Evolutionary conservation across 2,113 vertebrate genomes (phyloP), one percentile per base, ranked within the genome.

Genomic region (Cynoglossus semilaevis): DNA sequence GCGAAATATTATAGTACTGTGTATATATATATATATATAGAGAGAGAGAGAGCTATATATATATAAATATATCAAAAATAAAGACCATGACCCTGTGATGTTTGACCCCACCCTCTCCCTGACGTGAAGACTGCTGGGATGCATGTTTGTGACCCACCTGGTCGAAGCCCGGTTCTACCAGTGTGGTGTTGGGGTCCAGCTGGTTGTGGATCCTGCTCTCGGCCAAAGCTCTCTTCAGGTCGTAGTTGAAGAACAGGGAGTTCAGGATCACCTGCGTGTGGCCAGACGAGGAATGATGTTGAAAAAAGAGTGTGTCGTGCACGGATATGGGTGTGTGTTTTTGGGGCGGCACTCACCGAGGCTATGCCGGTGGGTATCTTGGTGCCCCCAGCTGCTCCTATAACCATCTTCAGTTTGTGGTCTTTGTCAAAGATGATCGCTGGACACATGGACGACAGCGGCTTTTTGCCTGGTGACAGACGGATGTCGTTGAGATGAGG

Each of bases 301-400:
- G 29, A 46, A 14, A 14, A 15, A 10, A 19, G 22, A 15, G 15
- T 50, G 6, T 37, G 40, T 56, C 44, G 34, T 10, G 38, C 1
- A 7, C 18, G 45, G n/a, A 17, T 8, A 7, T 34, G 50, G 47
- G 8, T 15, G 19, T 9, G 15, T 35, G 53, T 40, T 12, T 65
- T 53, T 51, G 8, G 59, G 14, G 42, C 58, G 12, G n/a, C 22
- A 75, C 81, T 9, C 88, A 98, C 95, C 88, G 96, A 83, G 2
- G 95, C 95, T 0, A 91, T 94, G 11, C 94, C 91, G 11, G 95
- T 98, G 41, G 95, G 96, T 87, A 99, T 99, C 77, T 93, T 94
- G 0, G 94, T 94, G 50, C 96, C 96, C 19, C 97, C 96, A 0
- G 96, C 92, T 1, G 94, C 96, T 44, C 96, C 96, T 1, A 97